phyloP scores from a whole-genome alignment of 2,113 vertebrate species.

The Colistium nudipinnis region DNA sequence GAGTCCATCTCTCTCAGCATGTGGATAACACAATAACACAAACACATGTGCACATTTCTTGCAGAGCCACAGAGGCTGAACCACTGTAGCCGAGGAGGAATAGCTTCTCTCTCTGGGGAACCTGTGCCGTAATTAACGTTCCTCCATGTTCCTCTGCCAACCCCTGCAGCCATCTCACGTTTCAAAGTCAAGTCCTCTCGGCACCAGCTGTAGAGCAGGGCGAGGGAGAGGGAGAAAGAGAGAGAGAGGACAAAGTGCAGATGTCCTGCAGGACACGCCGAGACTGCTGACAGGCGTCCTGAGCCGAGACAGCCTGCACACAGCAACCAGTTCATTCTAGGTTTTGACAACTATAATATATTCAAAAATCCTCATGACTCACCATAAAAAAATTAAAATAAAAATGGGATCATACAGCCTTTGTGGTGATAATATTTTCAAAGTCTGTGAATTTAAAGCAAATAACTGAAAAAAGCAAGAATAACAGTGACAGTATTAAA shows the following conservation, averaged over 20 bases:
- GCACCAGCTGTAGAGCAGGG: constrained; percentile 85
- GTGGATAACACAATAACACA: no score
- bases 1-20: no score
- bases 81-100: constrained; percentile 47
- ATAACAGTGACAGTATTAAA: no score
- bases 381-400: no score
- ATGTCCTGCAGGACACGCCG: constrained; percentile 83
- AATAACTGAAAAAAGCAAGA: no score
- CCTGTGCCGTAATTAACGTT: constrained; percentile 77
- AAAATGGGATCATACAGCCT: no score
- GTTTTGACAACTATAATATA: no score
- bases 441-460: no score
- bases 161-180: constrained; percentile 78
- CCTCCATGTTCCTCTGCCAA: constrained; percentile 67
- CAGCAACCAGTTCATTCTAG: no score
- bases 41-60: no score
- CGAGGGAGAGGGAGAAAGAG: constrained; percentile 76
- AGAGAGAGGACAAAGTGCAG: constrained; percentile 85
- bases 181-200: constrained; percentile 87
- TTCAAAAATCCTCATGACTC: no score
- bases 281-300: constrained; percentile 75
- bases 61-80: constrained; percentile 13
- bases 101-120: constrained; percentile 38
- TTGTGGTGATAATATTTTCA: no score
- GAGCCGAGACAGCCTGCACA: constrained; percentile 82